Conservation (phyloP, 1,140 invertebrate species). For the Phymorhynchus buccinoides region DNA sequence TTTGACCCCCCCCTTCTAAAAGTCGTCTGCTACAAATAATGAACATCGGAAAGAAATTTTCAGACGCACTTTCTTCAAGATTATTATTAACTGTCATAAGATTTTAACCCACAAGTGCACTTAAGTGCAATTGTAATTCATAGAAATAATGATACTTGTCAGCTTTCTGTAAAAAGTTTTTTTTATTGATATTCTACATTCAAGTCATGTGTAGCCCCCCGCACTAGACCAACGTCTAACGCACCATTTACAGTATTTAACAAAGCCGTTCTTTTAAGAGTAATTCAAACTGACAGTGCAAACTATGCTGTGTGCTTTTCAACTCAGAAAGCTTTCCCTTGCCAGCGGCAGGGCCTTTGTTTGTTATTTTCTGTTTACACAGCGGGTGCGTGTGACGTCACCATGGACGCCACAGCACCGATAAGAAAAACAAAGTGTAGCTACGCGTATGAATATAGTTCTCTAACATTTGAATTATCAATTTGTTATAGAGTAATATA, state of each 20-base stretch:
- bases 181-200: neutral
- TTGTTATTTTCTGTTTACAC: conserved; percentile 68
- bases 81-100: neutral
- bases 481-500: neutral
- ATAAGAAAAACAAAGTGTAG: conserved; percentile 60
- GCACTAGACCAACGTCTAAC: neutral
- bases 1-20: neutral
- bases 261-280: neutral
- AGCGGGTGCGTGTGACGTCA: conserved; percentile 69
- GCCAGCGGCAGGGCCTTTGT: conserved; percentile 47
- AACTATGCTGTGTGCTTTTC: conserved; percentile 14
- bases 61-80: neutral
- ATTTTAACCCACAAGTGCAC: neutral
- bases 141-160: too few species aligned
- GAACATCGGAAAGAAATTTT: neutral
- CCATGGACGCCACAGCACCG: conserved; percentile 42
- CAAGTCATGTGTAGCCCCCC: neutral
- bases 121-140: too few species aligned
- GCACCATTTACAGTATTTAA: neutral
- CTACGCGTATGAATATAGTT: conserved; percentile 41
- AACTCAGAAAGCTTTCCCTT: conserved; percentile 24
- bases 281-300: neutral
- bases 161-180: neutral
- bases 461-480: conserved; percentile 10
- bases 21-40: conserved; percentile 20